phyloP scores from a whole-genome alignment of 2,888 invertebrate genomes.

The Acrobasis suavella region DNA sequence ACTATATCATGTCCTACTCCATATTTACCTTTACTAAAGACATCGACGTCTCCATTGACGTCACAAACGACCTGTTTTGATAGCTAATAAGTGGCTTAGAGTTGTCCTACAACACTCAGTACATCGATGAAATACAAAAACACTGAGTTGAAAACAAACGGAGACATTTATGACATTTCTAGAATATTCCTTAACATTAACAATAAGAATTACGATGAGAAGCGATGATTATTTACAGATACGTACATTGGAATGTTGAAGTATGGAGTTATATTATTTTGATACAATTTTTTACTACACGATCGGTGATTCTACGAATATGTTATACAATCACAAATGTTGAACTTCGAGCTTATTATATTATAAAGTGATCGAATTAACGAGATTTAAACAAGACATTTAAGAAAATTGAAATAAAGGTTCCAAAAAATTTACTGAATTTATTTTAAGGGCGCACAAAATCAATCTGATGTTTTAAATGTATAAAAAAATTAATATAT shows the following conservation, averaged over 20 bases:
- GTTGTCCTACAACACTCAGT: constrained; percentile 42
- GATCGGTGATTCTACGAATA: constrained; percentile 13
- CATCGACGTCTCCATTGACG: background rate
- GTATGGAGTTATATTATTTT: constrained; percentile 52
- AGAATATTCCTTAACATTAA: constrained; percentile 31
- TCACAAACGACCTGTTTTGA: background rate
- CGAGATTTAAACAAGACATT: background rate
- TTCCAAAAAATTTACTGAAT: no score
- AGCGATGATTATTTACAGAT: constrained; percentile 65
- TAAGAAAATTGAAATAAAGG: no score
- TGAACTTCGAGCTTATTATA: background rate
- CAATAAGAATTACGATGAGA: constrained; percentile 31
- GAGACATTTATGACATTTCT: constrained; percentile 34
- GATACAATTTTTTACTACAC: constrained; percentile 26
- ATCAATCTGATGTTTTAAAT: no score
- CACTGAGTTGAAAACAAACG: constrained; percentile 32
- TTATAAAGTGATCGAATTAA: background rate
- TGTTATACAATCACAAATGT: constrained; percentile 3
- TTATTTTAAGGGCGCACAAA: no score
- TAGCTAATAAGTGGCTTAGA: constrained; percentile 24
- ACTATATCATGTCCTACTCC: background rate
- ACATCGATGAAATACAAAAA: constrained; percentile 42
- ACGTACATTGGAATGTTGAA: constrained; percentile 60
- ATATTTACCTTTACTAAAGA: background rate
- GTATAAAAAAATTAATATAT: no score